A percentile compares a stretch with the other conserved stretches of the same genome.
phyloP scores from a whole-genome alignment of 1,140 invertebrate species.

The Pollicipes pollicipes region DNA sequence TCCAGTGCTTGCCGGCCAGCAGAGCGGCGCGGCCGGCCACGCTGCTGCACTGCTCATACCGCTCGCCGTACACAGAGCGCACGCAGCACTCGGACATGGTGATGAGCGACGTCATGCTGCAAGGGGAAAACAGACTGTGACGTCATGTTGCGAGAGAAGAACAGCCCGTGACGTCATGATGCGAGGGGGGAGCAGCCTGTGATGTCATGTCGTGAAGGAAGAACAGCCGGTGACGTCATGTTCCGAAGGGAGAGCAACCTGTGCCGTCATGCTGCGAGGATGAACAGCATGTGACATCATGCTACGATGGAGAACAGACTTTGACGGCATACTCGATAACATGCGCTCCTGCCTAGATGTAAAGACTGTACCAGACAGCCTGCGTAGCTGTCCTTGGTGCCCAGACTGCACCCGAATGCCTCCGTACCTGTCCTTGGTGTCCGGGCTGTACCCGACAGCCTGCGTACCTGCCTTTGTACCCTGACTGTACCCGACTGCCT shows the following conservation, averaged over 20 bases:
- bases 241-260: not conserved
- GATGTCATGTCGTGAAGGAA: constrained; percentile 2
- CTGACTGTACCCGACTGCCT: too few relatives aligned
- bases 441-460: too few relatives aligned
- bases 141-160: constrained; percentile 8
- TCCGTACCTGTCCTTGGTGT: too few relatives aligned
- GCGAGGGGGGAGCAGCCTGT: not conserved
- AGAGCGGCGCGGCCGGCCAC: too few relatives aligned
- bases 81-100: constrained; percentile 79
- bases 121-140: constrained; percentile 15
- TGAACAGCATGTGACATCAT: constrained; percentile 2
- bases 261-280: not conserved
- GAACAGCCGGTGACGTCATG: constrained; percentile 3
- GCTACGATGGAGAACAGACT: not conserved
- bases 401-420: too few relatives aligned
- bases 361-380: too few relatives aligned
- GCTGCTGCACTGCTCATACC: constrained; percentile 20
- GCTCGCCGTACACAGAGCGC: constrained; percentile 46
- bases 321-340: not conserved
- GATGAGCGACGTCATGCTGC: constrained; percentile 57
- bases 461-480: too few relatives aligned
- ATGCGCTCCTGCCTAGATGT: too few relatives aligned
- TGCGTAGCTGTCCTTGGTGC: too few relatives aligned
- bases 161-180: constrained; percentile 10
- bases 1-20: too few relatives aligned